Evolutionary conservation across 2,888 invertebrate genomes (phyloP).

Genomic region (Euzetes globulus): DNA sequence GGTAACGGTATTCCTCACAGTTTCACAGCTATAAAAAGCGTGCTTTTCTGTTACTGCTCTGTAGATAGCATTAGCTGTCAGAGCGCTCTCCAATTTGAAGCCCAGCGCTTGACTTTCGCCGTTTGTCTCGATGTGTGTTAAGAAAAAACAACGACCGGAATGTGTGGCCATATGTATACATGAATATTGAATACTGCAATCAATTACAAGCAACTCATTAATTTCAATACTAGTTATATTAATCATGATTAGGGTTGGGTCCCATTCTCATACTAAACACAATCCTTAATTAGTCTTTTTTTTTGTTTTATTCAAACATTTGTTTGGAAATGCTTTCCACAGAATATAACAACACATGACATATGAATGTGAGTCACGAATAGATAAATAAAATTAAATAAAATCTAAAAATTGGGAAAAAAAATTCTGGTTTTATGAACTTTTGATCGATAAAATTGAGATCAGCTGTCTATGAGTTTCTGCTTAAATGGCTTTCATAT

Average conservation of each 20-base stretch:
- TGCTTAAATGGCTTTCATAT: too few species aligned
- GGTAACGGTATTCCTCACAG: conserved; percentile 75
- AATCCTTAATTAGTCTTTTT: too few species aligned
- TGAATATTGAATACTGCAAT: conserved; percentile 45
- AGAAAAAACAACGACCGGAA: conserved; percentile 44
- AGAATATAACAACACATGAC: too few species aligned
- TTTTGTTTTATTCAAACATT: too few species aligned
- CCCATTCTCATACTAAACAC: too few species aligned
- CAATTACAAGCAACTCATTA: background rate
- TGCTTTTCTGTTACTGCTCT: conserved; percentile 83
- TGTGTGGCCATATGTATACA: conserved; percentile 47
- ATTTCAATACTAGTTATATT: background rate
- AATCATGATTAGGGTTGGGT: background rate
- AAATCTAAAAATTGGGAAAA: too few species aligned
- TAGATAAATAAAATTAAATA: too few species aligned
- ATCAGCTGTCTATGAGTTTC: too few species aligned
- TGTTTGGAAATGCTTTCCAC: too few species aligned
- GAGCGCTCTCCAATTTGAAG: conserved; percentile 70
- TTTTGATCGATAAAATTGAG: too few species aligned
- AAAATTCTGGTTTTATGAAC: too few species aligned
- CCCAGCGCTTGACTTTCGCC: conserved; percentile 56
- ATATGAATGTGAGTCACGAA: too few species aligned
- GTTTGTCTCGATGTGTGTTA: conserved; percentile 45
- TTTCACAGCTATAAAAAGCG: conserved; percentile 86
- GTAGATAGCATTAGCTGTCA: conserved; percentile 72